Evolutionary conservation across 2,113 vertebrate genomes (phyloP), one percentile per base, ranked within the genome.

Genomic region (Notiomystis cincta): DNA sequence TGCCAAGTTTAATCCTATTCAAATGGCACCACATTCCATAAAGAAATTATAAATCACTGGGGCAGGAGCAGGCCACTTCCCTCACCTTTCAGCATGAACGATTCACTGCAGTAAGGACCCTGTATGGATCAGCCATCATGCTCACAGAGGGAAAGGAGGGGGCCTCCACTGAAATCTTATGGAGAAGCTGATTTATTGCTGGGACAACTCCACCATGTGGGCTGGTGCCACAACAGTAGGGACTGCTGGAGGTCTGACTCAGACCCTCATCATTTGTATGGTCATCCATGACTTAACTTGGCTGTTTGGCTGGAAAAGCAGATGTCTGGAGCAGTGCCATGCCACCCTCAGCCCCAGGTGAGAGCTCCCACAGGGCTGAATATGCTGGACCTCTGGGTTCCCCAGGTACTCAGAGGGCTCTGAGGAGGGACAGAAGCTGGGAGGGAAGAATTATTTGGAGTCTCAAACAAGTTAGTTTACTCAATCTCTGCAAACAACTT

Each of bases 71-170:
- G 25, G 42, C 19, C 56, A 40, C 11, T 1, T 47, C 42, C 42
- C 69, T 70, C 50, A 31, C 33, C 20, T 58, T 70, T 89, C 65
- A 79, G 90, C n/a, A 37, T 64, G 65, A 71, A 44, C 15, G 6
- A 42, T 17, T 45, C 67, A 30, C 51, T 62, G 38, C 21, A 61
- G 14, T 25, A 58, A 50, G 0, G 4, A 54, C 15, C 11, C 42
- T 7, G 0, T 10, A 42, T 0, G 1, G 60, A 35, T 58, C 56
- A 71, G 27, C 19, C 44, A 13, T 25, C 1, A 0, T 4, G 12
- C 9, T 3, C 4, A 60, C 12, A 71, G 60, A 0, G 2, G 37
- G 6, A 47, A 85, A 67, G 37, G n/a, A 87, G 23, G 8, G 10
- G 10, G 65, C 72, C 65, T 56, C 56, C 48, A 40, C 51, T 31